A percentile compares a stretch with the other conserved stretches of the same genome.
Conservation (phyloP, 2,888 invertebrate genomes). For the Autographa gamma region DNA sequence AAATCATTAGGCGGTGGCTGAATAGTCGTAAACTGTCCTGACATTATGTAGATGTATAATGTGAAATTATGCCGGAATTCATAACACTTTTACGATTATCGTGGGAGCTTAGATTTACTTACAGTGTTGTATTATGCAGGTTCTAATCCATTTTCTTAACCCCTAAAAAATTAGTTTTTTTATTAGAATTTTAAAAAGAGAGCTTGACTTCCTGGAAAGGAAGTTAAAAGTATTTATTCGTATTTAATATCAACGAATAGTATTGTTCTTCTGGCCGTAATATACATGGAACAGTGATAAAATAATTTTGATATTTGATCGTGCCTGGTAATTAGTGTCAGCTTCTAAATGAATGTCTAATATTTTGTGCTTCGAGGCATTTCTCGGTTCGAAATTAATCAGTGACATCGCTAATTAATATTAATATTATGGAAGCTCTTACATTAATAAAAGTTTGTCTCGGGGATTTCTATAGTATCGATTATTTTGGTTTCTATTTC, state of each 20-base stretch:
- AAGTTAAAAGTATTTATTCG: background rate
- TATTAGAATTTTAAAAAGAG: no score
- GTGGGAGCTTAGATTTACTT: no score
- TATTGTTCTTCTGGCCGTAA: background rate
- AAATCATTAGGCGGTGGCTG: background rate
- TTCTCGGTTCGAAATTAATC: conserved; percentile 40
- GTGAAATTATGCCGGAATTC: no score
- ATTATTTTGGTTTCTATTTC: conserved; percentile 3
- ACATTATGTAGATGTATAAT: background rate
- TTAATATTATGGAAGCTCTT: conserved; percentile 34
- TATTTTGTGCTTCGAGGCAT: conserved; percentile 19
- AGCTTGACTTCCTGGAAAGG: no score
- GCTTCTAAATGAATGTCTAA: conserved; percentile 48
- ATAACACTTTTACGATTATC: no score
- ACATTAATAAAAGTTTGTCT: conserved; percentile 32
- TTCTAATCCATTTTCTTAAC: no score
- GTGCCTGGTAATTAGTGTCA: conserved; percentile 51
- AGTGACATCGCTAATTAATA: conserved; percentile 45
- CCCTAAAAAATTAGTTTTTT: no score
- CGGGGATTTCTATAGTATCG: conserved; percentile 7
- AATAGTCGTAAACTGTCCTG: conserved; percentile 4
- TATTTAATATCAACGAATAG: background rate
- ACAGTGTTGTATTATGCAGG: no score
- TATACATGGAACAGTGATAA: conserved; percentile 10
- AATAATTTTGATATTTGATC: conserved; percentile 43